Conservation (phyloP, 2,113 vertebrate species). For the Abramis brama region DNA sequence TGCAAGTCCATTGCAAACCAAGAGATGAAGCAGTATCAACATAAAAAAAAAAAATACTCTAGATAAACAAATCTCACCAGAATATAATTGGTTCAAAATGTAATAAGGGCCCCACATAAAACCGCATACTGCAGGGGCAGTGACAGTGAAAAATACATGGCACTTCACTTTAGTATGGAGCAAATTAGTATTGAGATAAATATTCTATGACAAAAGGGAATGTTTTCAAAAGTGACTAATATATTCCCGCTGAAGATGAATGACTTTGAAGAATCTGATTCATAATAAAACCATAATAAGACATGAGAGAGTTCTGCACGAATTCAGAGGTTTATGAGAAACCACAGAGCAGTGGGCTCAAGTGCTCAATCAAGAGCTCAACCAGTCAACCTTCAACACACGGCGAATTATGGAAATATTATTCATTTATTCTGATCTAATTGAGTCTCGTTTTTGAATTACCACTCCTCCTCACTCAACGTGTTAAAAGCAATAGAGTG, state of each 20-base stretch:
- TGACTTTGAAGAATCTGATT: slow-evolving; percentile 10
- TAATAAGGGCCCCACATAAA: neutral
- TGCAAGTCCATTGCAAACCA: neutral
- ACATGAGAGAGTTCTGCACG: slow-evolving; percentile 2
- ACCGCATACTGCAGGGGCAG: too few species aligned
- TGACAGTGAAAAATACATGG: neutral
- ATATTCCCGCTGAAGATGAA: neutral
- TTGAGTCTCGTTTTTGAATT: slow-evolving; percentile 62
- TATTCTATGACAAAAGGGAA: slow-evolving; percentile 6
- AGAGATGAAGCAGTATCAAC: neutral
- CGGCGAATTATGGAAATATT: slow-evolving; percentile 64
- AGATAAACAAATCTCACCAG: neutral
- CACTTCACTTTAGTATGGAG: neutral
- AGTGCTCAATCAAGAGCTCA: slow-evolving; percentile 26
- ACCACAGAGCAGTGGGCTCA: slow-evolving; percentile 15
- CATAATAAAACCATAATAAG: neutral
- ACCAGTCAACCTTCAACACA: slow-evolving; percentile 50
- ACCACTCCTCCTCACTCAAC: slow-evolving; percentile 15
- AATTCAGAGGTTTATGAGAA: slow-evolving; percentile 20
- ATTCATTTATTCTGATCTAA: slow-evolving; percentile 65
- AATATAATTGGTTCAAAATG: neutral
- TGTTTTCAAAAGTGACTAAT: neutral
- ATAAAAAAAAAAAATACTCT: neutral
- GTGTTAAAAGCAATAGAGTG: slow-evolving; percentile 11
- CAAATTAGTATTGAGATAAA: neutral